phyloP scores from a whole-genome alignment of 2,797 vertebrate genomes.

The Labeo calbasu region DNA sequence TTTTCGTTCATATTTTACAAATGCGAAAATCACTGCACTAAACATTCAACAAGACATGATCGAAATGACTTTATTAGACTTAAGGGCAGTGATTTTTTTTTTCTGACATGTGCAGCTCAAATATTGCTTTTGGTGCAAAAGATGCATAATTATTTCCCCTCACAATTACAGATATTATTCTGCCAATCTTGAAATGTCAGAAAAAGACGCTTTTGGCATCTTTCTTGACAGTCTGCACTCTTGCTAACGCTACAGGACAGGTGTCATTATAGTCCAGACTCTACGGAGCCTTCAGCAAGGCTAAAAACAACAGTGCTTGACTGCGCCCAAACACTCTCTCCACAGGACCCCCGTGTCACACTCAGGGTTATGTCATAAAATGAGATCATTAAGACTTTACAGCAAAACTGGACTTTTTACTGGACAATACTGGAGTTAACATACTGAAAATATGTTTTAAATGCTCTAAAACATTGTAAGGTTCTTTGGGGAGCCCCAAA shows the following conservation, averaged over 20 bases:
- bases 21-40: neutral
- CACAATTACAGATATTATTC: neutral
- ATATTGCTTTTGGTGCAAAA: neutral
- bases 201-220: neutral
- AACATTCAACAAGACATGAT: neutral
- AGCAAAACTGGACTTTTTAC: neutral
- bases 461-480: neutral
- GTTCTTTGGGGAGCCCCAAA: neutral
- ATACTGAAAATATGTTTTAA: neutral
- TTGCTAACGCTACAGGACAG: slow-evolving; percentile 51
- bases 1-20: neutral
- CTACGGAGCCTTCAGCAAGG: slow-evolving; percentile 50
- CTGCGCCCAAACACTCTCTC: slow-evolving; percentile 28
- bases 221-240: slow-evolving; percentile 35
- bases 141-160: neutral
- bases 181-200: neutral
- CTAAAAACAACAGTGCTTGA: slow-evolving; percentile 48
- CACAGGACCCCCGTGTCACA: slow-evolving; percentile 20
- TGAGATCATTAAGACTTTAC: slow-evolving; percentile 11
- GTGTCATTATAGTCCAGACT: slow-evolving; percentile 58
- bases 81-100: neutral
- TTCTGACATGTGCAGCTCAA: neutral
- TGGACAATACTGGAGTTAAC: neutral
- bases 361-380: neutral
- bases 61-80: neutral